Evolutionary conservation across 1,140 invertebrate genomes (phyloP), one percentile per base, ranked within the genome.

Genomic region (Mya arenaria): DNA sequence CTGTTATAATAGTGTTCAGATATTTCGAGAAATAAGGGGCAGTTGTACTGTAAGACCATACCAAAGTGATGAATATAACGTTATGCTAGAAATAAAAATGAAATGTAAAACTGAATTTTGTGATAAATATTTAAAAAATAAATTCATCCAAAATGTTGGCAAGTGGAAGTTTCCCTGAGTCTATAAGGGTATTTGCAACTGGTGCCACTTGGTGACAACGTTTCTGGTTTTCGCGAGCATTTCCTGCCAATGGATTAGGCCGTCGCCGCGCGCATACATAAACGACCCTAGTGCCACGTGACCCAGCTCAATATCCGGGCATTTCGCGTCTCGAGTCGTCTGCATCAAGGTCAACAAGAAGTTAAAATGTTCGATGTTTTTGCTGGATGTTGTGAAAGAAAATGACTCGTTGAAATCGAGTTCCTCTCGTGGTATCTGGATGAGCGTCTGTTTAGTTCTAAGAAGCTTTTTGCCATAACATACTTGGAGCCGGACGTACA

Each of bases 161-260:
- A n/a, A n/a, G n/a, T n/a, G n/a, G n/a, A n/a, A n/a, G n/a, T n/a
- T n/a, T n/a, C n/a, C n/a, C n/a, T n/a, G n/a, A n/a, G n/a, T n/a
- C n/a, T n/a, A n/a, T n/a, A n/a, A n/a, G n/a, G n/a, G n/a, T n/a
- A n/a, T n/a, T n/a, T n/a, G n/a, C n/a, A n/a, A n/a, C n/a, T 79
- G 55, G 60, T 92, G 91, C 89, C 90, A 91, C 28, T 77, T 84
- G 4, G 85, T 83, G 0, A 89, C 69, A 2, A 86, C 37, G 13
- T 74, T 77, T 41, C 89, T 85, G 10, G 90, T 87, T 41, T 92
- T 88, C 8, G 87, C 80, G 30, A 90, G 28, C 89, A 92, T 91
- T 63, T 93, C 91, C 75, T 93, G 92, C 92, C 92, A 92, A 72
- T 93, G 92, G 17, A 90, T 74, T 10, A 93, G 85, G 36, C 89